A percentile compares a stretch with the other conserved stretches of the same genome.
phyloP scores from a whole-genome alignment of 2,888 invertebrate species.

The Pteria penguin region DNA sequence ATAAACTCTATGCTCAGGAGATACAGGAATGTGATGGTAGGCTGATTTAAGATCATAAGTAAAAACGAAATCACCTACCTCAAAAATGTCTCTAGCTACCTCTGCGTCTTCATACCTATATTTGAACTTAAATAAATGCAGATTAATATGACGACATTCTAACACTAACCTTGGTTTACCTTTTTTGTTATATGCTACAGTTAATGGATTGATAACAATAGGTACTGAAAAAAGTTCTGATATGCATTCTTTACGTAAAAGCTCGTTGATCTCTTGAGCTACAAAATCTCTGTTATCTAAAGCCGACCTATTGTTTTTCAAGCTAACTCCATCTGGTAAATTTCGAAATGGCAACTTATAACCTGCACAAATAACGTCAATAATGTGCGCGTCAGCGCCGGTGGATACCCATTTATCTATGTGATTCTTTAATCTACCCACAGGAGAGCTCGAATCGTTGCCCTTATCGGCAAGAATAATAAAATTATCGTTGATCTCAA shows the following conservation, averaged over 20 bases:
- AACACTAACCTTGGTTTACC: slow-evolving; percentile 38
- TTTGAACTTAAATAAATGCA: slow-evolving; percentile 25
- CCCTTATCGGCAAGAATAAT: too few species aligned
- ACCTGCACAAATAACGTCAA: slow-evolving; percentile 26
- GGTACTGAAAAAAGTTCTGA: slow-evolving; percentile 17
- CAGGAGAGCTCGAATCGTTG: background rate
- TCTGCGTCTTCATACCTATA: slow-evolving; percentile 35
- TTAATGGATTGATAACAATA: slow-evolving; percentile 38
- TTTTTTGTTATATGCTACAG: slow-evolving; percentile 39
- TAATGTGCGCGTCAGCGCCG: slow-evolving; percentile 27
- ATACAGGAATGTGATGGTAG: too few species aligned
- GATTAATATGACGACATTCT: slow-evolving; percentile 14
- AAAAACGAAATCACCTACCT: too few species aligned
- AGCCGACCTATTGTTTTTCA: slow-evolving; percentile 39
- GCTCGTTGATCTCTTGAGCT: slow-evolving; percentile 21
- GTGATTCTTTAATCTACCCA: slow-evolving; percentile 4
- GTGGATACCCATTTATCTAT: slow-evolving; percentile 16
- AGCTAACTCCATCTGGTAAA: slow-evolving; percentile 1
- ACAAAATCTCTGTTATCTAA: slow-evolving; percentile 41
- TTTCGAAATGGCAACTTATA: slow-evolving; percentile 40
- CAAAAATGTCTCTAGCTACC: too few species aligned
- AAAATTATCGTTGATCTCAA: background rate
- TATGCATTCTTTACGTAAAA: slow-evolving; percentile 40
- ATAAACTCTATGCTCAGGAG: too few species aligned
- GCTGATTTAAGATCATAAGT: too few species aligned